These are phyloP conservation scores for Phrynocephalus vlangalii DNA, from an alignment of 2,797 vertebrate species.

Conservation along the genomic window DNA sequence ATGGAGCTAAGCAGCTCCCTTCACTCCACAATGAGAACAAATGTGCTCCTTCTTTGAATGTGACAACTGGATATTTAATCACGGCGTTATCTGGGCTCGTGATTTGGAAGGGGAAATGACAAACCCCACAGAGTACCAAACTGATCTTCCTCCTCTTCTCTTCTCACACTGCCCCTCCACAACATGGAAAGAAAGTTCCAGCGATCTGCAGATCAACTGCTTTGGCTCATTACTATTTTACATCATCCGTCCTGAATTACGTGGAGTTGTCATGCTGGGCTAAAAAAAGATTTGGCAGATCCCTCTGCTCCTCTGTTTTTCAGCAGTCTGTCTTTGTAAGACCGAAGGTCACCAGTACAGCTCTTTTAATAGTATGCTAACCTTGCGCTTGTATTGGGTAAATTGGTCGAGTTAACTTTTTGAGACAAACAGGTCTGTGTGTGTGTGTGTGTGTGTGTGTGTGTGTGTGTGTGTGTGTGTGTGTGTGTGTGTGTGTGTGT, in stretches of 20 bases:
- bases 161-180: no score
- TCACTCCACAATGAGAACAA: slow-evolving; percentile 15
- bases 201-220: slow-evolving; percentile 41
- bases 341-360: slow-evolving; percentile 51
- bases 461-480: no score
- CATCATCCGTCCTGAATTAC: slow-evolving; percentile 32
- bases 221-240: slow-evolving; percentile 22
- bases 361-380: background rate
- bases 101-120: background rate
- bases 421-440: no score
- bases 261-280: slow-evolving; percentile 31
- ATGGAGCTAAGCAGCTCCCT: slow-evolving; percentile 17
- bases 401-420: slow-evolving; percentile 1
- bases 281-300: slow-evolving; percentile 56
- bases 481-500: no score
- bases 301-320: slow-evolving; percentile 50
- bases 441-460: no score
- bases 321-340: slow-evolving; percentile 44
- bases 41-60: background rate
- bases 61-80: slow-evolving; percentile 14
- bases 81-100: background rate
- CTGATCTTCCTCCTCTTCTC: slow-evolving; percentile 7
- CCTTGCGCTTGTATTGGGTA: slow-evolving; percentile 42
- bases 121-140: slow-evolving; percentile 6
- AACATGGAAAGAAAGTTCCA: slow-evolving; percentile 1